These are phyloP conservation scores for Drosophila grimshawi DNA, from an alignment of 1,140 invertebrate genomes.

Conservation along the genomic window DNA sequence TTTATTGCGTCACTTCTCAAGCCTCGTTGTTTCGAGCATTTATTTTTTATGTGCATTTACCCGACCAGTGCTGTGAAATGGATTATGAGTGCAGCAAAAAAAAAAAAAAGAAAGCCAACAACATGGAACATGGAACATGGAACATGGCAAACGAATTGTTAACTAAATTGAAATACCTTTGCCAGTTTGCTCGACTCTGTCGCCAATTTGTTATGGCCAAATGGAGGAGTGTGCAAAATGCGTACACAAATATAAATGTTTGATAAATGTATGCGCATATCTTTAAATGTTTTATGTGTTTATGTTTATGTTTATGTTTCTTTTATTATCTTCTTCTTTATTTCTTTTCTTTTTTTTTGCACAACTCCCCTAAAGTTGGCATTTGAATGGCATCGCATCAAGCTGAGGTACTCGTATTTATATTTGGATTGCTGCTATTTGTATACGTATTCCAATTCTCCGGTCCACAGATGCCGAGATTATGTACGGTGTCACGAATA, in stretches of 20 bases:
- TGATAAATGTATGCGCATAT: background rate
- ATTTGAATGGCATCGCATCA: background rate
- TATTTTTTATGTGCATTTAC: background rate
- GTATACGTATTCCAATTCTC: background rate
- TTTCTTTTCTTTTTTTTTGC: too few relatives aligned
- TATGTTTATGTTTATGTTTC: too few relatives aligned
- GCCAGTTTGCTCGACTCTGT: background rate
- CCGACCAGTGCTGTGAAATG: conserved; percentile 3
- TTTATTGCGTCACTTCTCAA: conserved; percentile 46
- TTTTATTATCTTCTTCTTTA: too few relatives aligned
- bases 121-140: background rate
- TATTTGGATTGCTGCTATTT: background rate
- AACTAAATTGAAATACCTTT: too few relatives aligned
- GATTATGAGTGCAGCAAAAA: conserved; percentile 1
- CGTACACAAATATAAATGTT: conserved; percentile 1
- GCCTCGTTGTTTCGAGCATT: conserved; percentile 26
- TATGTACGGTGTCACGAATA: background rate
- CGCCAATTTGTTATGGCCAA: background rate
- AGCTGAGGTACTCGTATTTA: background rate
- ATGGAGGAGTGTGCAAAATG: background rate
- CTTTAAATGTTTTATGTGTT: background rate
- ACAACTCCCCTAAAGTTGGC: background rate
- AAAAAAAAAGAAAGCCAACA: background rate
- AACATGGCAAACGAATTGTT: background rate
- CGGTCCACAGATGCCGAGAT: background rate